phyloP scores from a whole-genome alignment of 2,797 vertebrate species.

The Pristis pectinata region DNA sequence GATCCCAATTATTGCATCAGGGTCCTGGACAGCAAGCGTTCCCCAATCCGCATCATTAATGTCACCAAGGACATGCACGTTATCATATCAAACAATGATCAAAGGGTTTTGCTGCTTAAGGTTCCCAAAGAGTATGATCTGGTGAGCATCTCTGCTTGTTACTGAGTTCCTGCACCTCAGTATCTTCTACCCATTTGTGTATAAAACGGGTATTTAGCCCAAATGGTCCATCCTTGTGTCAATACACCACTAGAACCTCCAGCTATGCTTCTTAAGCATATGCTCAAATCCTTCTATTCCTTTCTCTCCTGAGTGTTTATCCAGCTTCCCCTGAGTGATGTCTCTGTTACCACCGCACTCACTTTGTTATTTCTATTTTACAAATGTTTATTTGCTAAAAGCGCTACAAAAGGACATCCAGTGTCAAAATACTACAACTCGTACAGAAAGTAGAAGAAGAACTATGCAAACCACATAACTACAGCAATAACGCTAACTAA shows the following conservation, averaged over 20 bases:
- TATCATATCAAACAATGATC: conserved; percentile 64
- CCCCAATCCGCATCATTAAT: conserved; percentile 61
- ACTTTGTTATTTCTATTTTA: too few relatives aligned
- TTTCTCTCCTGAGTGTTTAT: not conserved
- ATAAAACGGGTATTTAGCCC: not conserved
- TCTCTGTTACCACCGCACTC: not conserved
- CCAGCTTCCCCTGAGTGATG: not conserved
- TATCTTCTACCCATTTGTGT: not conserved
- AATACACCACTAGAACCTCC: not conserved
- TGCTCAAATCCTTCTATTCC: not conserved
- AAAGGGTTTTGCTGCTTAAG: conserved; percentile 71
- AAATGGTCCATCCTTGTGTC: not conserved
- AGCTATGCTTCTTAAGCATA: not conserved
- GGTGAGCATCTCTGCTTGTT: conserved; percentile 53
- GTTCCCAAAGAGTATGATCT: conserved; percentile 86
- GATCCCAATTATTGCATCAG: conserved; percentile 64
- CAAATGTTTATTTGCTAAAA: too few relatives aligned
- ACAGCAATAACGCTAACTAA: too few relatives aligned
- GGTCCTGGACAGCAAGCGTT: conserved; percentile 64
- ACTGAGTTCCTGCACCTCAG: not conserved
- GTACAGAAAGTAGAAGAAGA: too few relatives aligned
- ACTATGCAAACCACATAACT: too few relatives aligned
- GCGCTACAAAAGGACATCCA: too few relatives aligned
- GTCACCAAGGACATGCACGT: conserved; percentile 62
- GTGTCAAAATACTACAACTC: too few relatives aligned